These are phyloP conservation scores for Vidua macroura DNA, from an alignment of 2,113 vertebrate genomes.

Conservation along the genomic window DNA sequence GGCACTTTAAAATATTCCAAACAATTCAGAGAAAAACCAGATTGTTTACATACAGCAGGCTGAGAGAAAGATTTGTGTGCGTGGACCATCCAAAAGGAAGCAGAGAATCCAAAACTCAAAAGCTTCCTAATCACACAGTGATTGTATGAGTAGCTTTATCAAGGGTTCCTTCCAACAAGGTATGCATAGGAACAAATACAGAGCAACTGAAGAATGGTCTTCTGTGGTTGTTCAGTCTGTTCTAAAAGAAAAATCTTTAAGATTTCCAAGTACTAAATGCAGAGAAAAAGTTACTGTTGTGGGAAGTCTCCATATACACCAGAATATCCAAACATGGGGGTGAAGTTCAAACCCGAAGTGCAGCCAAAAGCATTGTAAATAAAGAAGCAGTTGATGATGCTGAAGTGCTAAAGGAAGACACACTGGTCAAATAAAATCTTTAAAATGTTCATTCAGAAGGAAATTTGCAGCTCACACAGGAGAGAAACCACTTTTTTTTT, in stretches of 20 bases:
- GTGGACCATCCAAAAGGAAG: not conserved
- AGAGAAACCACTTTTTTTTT: not conserved
- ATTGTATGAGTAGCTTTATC: not conserved
- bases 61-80: not conserved
- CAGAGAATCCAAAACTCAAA: not conserved
- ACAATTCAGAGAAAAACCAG: not conserved
- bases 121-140: not conserved
- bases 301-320: not conserved
- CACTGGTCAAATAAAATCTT: not conserved
- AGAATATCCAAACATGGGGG: not conserved
- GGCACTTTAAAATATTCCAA: not conserved
- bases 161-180: not conserved
- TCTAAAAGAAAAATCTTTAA: not conserved
- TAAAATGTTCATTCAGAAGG: not conserved
- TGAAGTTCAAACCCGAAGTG: not conserved
- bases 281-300: not conserved
- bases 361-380: not conserved
- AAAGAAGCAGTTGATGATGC: not conserved
- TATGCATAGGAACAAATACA: not conserved
- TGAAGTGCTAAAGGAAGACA: not conserved
- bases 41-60: not conserved
- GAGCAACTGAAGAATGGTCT: not conserved
- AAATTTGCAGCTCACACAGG: not conserved
- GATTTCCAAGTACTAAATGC: not conserved
- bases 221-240: not conserved